Conservation (phyloP, 2,113 vertebrate genomes). For the Cephalopholis sonnerati region DNA sequence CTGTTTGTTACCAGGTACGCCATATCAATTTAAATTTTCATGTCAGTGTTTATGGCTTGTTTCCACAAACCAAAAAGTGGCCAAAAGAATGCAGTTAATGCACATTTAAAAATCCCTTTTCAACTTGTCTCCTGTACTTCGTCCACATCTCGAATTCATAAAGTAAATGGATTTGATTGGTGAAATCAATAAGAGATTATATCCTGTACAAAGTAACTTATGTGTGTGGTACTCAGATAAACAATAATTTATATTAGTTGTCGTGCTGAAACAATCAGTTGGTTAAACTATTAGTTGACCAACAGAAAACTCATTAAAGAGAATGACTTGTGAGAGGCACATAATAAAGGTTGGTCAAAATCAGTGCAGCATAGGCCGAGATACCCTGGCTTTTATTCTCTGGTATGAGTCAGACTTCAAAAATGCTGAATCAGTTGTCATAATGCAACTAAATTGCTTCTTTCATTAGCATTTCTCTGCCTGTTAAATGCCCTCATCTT, state of each 20-base stretch:
- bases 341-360: neutral
- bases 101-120: neutral
- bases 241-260: neutral
- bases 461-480: neutral
- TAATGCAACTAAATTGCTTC: neutral
- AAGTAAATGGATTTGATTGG: neutral
- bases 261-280: neutral
- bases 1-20: neutral
- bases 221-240: neutral
- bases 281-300: neutral
- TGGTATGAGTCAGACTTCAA: neutral
- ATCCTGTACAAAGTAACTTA: neutral
- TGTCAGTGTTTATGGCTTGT: neutral
- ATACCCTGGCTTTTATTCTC: neutral
- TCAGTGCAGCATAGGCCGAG: neutral
- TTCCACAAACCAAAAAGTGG: neutral
- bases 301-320: neutral
- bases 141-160: neutral
- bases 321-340: neutral
- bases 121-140: neutral
- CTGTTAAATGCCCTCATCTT: neutral
- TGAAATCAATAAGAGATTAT: neutral
- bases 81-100: neutral
- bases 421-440: neutral
- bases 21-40: neutral